Conservation (phyloP, 2,113 vertebrate genomes). For the Aptenodytes forsteri region DNA sequence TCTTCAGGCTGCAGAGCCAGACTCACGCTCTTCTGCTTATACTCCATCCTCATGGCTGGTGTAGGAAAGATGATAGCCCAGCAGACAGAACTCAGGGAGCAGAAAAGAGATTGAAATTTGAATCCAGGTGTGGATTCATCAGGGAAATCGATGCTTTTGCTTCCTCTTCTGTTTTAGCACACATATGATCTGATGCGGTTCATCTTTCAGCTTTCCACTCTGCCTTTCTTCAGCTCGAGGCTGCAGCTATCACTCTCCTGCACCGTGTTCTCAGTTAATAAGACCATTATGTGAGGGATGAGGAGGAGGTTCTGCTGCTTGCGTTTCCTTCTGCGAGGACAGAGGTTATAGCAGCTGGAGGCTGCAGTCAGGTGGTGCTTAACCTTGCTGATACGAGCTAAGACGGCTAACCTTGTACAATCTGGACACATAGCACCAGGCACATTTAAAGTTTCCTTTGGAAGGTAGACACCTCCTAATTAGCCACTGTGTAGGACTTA, state of each 20-base stretch:
- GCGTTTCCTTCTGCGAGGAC: background rate
- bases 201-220: background rate
- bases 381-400: background rate
- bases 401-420: background rate
- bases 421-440: background rate
- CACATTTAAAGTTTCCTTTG: background rate
- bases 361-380: background rate
- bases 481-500: background rate
- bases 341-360: background rate
- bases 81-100: background rate
- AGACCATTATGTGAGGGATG: background rate
- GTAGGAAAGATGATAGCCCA: background rate
- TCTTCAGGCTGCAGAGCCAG: background rate
- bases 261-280: accelerated
- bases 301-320: background rate
- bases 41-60: background rate
- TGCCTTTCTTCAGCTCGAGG: background rate
- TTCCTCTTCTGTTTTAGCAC: background rate
- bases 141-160: background rate
- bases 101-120: constrained; percentile 4
- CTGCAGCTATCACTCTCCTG: background rate
- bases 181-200: accelerated
- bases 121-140: background rate
- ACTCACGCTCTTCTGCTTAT: background rate
- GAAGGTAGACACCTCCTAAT: background rate